Base-by-base conservation (phyloP, 2,888 invertebrate genomes). In the Psylliodes chrysocephalus region DNA sequence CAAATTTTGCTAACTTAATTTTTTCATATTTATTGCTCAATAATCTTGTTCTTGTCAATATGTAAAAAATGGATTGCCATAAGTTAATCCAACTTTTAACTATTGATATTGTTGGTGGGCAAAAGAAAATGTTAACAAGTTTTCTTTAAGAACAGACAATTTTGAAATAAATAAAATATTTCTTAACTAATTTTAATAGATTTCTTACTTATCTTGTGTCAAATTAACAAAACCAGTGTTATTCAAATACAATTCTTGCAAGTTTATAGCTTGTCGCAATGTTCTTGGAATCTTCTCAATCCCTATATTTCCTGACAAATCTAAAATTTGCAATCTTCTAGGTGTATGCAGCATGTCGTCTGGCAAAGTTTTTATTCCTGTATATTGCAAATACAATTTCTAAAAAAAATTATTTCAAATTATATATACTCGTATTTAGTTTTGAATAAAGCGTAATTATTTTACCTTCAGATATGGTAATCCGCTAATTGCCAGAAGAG, bases 381-480 rank as follows among this genome's bases (percentile, higher is more conserved):
- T 91, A 53, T 88, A 86, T 0, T 91, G 88, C 78, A 94, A 80
- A 73, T 92, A 88, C 14, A 94, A 82, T 3, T 86, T 84, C 91
- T 91, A 76, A 35, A 75, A 75, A 53, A 1, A 30, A 17, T 15
- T n/a, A 17, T 15, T 22, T 2, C n/a, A n/a, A n/a, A n/a, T n/a
- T n/a, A n/a, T n/a, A n/a, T n/a, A n/a, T n/a, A n/a, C n/a, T n/a
- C n/a, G 0, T 18, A 30, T 8, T 51, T 10, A 18, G 15, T 40
- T 46, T 19, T 18, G 25, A 28, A n/a, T 6, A 12, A 49, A 28
- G 68, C 6, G 22, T 22, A 22, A 22, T n/a, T n/a, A 22, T 22
- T 70, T 74, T 75, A 92, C 91, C 86, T 90, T 89, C 42, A 94
- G 80, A 71, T 84, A 82, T 0, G 84, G 78, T 49, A 93, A 79